Base-by-base conservation (phyloP, 2,113 vertebrate genomes). In the Cyprinodon tularosa region DNA sequence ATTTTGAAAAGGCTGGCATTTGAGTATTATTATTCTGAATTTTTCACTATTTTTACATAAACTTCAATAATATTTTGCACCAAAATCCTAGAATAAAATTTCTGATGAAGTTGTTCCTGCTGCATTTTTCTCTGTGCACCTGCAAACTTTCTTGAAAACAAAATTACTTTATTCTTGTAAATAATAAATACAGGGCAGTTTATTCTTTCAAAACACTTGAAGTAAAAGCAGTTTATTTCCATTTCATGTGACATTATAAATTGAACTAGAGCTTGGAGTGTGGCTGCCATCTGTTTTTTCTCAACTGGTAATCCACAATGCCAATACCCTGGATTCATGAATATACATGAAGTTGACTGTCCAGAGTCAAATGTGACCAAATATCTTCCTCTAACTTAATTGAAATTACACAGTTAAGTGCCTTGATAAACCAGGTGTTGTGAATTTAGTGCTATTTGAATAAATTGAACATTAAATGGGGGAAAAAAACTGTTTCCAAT, bases 241-340 rank as follows among this genome's bases (percentile, higher is more conserved):
- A 63, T 61, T 57, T 70, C 69, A 62, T 81, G 39, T 65, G 62
- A n/a, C 66, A 50, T 53, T 76, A 57, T 80, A 63, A 83, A 76
- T 83, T 69, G 59, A 67, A 84, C 29, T 64, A 70, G 62, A 67
- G 65, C 22, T 62, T 71, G 67, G 71, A 83, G 66, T 68, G 86
- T 74, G 82, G 73, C 66, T 17, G 69, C 85, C 86, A 90, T 90
- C 89, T 90, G 88, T 88, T 87, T 71, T 72, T 68, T 82, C 72
- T 82, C 66, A 40, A 66, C 77, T 86, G 59, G 59, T 13, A 76
- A 44, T 81, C 74, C 71, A 66, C 63, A 11, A 67, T 83, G 80
- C 80, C 80, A 89, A 82, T 17, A 63, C 47, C 2, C 60, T 64
- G 80, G 48, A 85, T 86, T 69, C 68, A 86, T 86, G 15, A 69